Conservation (phyloP, 2,113 vertebrate genomes). For the Thalassoma bifasciatum region DNA sequence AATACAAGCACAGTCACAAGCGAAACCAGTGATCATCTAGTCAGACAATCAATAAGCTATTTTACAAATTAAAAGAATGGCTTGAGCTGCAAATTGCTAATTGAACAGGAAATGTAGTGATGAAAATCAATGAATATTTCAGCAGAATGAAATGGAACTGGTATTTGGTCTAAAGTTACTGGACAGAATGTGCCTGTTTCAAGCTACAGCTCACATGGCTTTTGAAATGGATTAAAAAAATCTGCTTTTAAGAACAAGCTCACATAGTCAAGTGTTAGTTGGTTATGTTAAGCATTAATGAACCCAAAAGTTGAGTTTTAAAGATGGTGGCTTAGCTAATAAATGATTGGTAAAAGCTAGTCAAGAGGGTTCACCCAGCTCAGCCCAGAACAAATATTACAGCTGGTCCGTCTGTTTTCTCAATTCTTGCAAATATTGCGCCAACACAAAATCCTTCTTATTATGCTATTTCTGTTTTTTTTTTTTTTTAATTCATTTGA, state of each 20-base stretch:
- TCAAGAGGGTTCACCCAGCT: background rate
- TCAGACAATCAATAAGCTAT: slow-evolving; percentile 63
- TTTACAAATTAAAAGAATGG: slow-evolving; percentile 51
- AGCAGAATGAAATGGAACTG: background rate
- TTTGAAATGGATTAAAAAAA: too few relatives aligned
- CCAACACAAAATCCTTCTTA: background rate
- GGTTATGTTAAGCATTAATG: too few relatives aligned
- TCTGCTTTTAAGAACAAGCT: too few relatives aligned
- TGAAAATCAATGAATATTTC: slow-evolving; percentile 5
- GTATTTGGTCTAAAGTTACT: background rate
- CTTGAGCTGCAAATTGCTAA: slow-evolving; percentile 23
- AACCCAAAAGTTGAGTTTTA: background rate
- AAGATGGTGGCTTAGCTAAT: background rate
- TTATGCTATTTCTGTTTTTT: background rate
- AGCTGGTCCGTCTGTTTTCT: background rate
- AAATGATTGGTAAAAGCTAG: too few relatives aligned
- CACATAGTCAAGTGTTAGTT: too few relatives aligned
- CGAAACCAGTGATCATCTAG: slow-evolving; percentile 32
- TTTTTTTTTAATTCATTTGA: too few relatives aligned
- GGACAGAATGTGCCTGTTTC: too few relatives aligned
- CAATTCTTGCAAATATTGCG: too few relatives aligned
- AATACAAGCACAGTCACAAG: slow-evolving; percentile 30
- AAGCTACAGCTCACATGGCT: too few relatives aligned
- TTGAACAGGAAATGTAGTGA: slow-evolving; percentile 1
- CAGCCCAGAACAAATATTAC: background rate